A percentile compares a stretch with the other conserved stretches of the same genome.
These are phyloP conservation scores for Gobio occitaniae DNA, from an alignment of 2,797 vertebrate species.

Conservation along the genomic window DNA sequence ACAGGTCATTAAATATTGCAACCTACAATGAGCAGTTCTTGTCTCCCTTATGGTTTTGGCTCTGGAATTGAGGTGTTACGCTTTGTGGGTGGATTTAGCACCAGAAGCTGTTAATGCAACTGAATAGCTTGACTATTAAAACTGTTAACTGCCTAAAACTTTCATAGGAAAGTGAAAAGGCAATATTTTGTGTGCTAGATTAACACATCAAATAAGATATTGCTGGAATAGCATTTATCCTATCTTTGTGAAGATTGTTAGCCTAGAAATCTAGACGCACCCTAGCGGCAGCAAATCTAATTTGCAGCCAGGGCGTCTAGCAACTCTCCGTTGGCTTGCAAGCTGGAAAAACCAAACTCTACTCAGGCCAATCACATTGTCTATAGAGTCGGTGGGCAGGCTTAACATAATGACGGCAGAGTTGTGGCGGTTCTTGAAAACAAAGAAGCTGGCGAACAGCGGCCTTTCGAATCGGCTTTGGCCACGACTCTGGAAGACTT, in stretches of 20 bases:
- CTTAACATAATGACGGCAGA: no score
- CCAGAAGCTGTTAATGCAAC: neutral
- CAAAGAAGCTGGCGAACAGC: no score
- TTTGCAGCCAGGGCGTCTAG: no score
- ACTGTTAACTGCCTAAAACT: neutral
- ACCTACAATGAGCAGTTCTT: neutral
- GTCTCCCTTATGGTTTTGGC: neutral
- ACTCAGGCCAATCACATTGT: no score
- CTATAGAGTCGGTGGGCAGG: no score
- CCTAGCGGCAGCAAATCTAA: no score
- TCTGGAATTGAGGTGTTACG: neutral
- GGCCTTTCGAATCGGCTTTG: no score
- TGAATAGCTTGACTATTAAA: neutral
- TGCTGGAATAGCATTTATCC: neutral
- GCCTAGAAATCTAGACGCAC: no score
- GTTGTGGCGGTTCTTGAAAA: no score
- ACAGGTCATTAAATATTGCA: slow-evolving; percentile 1
- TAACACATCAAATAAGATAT: neutral
- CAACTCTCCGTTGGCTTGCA: no score
- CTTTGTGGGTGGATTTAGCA: neutral
- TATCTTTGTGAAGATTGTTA: neutral
- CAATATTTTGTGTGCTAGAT: neutral
- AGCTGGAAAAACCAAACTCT: no score
- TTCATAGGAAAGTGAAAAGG: neutral
- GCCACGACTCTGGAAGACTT: no score